Percentiles rank a stretch among this genome's conserved stretches.
Evolutionary conservation across 2,797 vertebrate species (phyloP).

Genomic region (Antennarius maculatus): DNA sequence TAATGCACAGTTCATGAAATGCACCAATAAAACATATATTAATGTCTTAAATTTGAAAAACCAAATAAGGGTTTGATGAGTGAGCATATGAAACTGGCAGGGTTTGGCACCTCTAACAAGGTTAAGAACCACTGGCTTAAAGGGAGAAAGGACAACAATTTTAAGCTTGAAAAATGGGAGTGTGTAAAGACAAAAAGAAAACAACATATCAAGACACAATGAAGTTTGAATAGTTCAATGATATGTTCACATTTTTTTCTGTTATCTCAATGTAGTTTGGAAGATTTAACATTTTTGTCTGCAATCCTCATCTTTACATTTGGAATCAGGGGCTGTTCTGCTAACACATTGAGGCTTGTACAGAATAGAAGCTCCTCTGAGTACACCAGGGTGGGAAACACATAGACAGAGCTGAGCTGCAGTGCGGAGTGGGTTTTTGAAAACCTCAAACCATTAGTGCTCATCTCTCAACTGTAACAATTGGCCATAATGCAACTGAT

Average conservation of each 20-base stretch:
- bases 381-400: not conserved
- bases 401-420: not conserved
- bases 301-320: not conserved
- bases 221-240: not conserved
- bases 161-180: too few relatives aligned
- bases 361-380: not conserved
- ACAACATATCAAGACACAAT: not conserved
- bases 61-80: too few relatives aligned
- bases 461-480: constrained; percentile 37
- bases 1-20: too few relatives aligned
- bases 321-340: not conserved
- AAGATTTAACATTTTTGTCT: not conserved
- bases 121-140: too few relatives aligned
- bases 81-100: too few relatives aligned
- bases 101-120: too few relatives aligned
- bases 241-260: not conserved
- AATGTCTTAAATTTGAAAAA: too few relatives aligned
- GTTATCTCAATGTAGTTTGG: too few relatives aligned
- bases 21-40: too few relatives aligned
- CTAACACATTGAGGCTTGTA: not conserved
- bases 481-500: constrained; percentile 47
- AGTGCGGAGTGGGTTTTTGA: not conserved
- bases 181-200: too few relatives aligned
- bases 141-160: not conserved
- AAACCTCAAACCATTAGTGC: not conserved